Base-by-base conservation (phyloP, 2,113 vertebrate genomes). In the Triplophysa siluroides region DNA sequence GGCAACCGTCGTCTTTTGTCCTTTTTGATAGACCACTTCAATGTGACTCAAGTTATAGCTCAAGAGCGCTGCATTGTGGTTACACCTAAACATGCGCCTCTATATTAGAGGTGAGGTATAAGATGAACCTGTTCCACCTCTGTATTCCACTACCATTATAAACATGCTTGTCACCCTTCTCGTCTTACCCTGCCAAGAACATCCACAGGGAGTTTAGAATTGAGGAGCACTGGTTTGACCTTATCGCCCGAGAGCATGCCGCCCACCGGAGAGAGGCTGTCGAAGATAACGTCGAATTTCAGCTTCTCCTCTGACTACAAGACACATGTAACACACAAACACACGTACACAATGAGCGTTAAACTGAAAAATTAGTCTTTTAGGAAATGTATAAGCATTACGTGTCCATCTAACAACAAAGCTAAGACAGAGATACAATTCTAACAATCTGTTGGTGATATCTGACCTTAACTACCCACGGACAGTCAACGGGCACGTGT, bases 201-300 rank as follows among this genome's bases (percentile, higher is more conserved):
- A 86, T 98, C 98, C 90, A 99, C 97, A 78, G 97, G 95, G 56
- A 99, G 92, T 87, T 98, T 99, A 77, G 98, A 99, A 90, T 99
- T 99, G 10, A 99, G 96, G 83, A 99, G 93, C 50, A 99, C 97
- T 56, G 98, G 98, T 87, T 99, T 99, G 89, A 99, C 97, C 86
- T 98, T 98, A 66, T 98, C 98, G 23, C 98, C 98, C 47, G 96
- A 96, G 21, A 99, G 89, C 70, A 98, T 93, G 82, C 96, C 96
- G 86, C 94, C 94, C 45, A 93, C 91, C 58, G 98, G 98, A 69
- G 88, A 93, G 71, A 99, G 91, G 88, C 97, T 99, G 67, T 99
- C 97, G 89, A 99, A 99, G 89, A 99, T 98, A 83, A 93, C 89
- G 86, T 99, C 97, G 83, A 97, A 99, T 90, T 97, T 99, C 90